Evolutionary conservation across 1,140 invertebrate species (phyloP).

Genomic region (Brevipalpus yothersi): DNA sequence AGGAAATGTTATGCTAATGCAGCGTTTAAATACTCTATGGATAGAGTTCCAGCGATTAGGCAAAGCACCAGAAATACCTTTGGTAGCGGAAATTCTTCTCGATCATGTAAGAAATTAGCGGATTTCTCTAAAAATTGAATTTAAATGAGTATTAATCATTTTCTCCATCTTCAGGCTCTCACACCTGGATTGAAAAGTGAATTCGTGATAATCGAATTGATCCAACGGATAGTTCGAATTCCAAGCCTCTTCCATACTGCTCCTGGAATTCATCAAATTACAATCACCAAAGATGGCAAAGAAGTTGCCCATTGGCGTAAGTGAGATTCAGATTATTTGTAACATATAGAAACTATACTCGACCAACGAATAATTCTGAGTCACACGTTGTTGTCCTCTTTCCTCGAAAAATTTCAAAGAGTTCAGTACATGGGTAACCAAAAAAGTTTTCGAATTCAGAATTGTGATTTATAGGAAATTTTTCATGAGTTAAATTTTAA

Average conservation of each 20-base stretch:
- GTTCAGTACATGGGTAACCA: background rate
- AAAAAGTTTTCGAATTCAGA: background rate
- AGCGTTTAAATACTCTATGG: slow-evolving; percentile 36
- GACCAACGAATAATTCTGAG: background rate
- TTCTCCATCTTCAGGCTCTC: slow-evolving; percentile 1
- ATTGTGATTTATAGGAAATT: background rate
- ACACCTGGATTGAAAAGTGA: slow-evolving; percentile 35
- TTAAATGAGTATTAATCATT: background rate
- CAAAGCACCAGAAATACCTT: slow-evolving; percentile 13
- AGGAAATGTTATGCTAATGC: slow-evolving; percentile 77
- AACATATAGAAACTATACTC: background rate
- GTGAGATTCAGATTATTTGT: background rate
- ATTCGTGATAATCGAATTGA: slow-evolving; percentile 47
- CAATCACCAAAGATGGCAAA: slow-evolving; percentile 53
- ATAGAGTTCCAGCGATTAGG: slow-evolving; percentile 35
- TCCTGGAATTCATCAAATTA: slow-evolving; percentile 56
- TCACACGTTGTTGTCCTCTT: background rate
- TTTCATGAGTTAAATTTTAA: background rate
- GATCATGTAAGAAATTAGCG: slow-evolving; percentile 4
- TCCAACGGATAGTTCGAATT: slow-evolving; percentile 38
- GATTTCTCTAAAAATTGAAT: background rate
- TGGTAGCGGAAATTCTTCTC: slow-evolving; percentile 12
- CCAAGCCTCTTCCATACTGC: slow-evolving; percentile 45
- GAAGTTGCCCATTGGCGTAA: slow-evolving; percentile 42
- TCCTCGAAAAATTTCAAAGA: background rate